Conservation (phyloP, 2,113 vertebrate species). For the Pseudopodoces humilis region DNA sequence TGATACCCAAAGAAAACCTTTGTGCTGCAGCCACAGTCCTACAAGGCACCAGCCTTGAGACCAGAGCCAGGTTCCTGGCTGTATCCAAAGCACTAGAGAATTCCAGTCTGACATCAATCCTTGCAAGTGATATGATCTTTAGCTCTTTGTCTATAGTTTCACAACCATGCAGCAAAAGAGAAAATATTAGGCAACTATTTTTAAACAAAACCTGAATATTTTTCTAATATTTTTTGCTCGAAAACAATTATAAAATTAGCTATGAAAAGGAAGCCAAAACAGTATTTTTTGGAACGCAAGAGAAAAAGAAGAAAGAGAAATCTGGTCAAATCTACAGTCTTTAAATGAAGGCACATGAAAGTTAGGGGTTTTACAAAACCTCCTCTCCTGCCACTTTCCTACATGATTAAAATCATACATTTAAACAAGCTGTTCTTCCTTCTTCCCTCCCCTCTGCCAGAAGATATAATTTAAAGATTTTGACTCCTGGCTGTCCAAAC, state of each 20-base stretch:
- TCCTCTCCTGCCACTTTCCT: not conserved
- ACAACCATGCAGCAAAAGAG: not conserved
- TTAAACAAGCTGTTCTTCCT: slow-evolving; percentile 25
- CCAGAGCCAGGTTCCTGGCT: not conserved
- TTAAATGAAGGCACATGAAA: not conserved
- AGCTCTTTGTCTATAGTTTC: not conserved
- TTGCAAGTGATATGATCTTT: not conserved
- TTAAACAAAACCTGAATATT: not conserved
- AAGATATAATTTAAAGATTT: slow-evolving; percentile 6
- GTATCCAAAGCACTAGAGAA: not conserved
- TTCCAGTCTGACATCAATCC: not conserved
- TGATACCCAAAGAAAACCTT: not conserved
- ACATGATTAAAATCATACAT: not conserved
- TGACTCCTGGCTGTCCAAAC: slow-evolving; percentile 26
- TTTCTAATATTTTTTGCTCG: not conserved
- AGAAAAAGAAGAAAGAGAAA: not conserved
- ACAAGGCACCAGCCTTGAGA: not conserved
- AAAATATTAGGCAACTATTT: not conserved
- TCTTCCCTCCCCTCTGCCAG: not conserved
- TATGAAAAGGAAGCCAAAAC: not conserved
- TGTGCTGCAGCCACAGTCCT: not conserved
- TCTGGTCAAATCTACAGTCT: not conserved
- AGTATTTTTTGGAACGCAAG: not conserved
- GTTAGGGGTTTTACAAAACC: not conserved
- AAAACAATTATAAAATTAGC: not conserved